Evolutionary conservation across 2,888 invertebrate genomes (phyloP), one percentile per base, ranked within the genome.

Genomic region (Idaea aversata): DNA sequence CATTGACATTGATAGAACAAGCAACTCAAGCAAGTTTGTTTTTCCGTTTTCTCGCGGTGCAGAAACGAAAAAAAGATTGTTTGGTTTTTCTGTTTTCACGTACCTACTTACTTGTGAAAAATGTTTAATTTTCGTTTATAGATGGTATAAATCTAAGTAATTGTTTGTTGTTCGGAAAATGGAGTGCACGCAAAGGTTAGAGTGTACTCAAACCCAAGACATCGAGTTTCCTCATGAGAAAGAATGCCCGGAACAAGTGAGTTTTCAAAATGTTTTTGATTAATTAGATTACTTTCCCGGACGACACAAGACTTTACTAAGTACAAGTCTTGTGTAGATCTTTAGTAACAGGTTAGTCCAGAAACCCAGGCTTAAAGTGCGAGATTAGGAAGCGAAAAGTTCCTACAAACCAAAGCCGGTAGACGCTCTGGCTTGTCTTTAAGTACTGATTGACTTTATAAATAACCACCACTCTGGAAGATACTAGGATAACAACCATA

Each of bases 111-210:
- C 7, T 47, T 47, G 47, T 10, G 13, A 10, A 47, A 47, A 47
- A 47, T 47, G 47, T 47, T 47, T 13, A 7, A 10, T 47, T 47
- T 47, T 47, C 10, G 13, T 13, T 47, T 59, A 15, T 5, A 59
- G n/a, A 4, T 58, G 58, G 15, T 15, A 15, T 59, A n/a, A 59
- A 16, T 59, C 15, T 16, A 59, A 15, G 16, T 59, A 6, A 34
- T 2, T 57, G 34, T n/a, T 2, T 57, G 34, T n/a, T 16, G 62
- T 4, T 15, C 1, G 65, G 64, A 81, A 71, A 61, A 88, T 91
- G 90, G 91, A 91, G 77, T 88, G 88, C 75, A 91, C 91, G 6
- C 91, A 91, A 72, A 83, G 83, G 59, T 73, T 91, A 16, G 88
- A 88, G 71, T 85, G 82, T 73, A 88, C 90, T 13, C 90, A 91